A percentile compares a stretch with the other conserved stretches of the same genome.
Conservation (phyloP, 2,888 invertebrate genomes). For the Sinotaia quadrata region DNA sequence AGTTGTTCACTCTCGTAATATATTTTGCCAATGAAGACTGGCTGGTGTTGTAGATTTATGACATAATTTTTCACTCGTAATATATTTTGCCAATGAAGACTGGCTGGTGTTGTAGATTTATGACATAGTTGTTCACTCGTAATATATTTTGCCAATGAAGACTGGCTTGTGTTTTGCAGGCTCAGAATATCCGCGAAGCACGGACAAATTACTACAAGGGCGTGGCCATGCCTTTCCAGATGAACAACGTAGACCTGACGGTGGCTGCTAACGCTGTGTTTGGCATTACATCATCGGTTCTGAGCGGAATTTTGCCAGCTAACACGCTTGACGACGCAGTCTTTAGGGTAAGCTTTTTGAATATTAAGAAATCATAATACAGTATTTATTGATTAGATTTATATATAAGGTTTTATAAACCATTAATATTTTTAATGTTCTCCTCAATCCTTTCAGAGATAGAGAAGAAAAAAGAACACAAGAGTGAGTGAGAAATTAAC, state of each 20-base stretch:
- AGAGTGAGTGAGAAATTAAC: too few relatives aligned
- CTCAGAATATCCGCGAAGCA: slow-evolving; percentile 53
- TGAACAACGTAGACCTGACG: slow-evolving; percentile 63
- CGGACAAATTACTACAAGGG: slow-evolving; percentile 45
- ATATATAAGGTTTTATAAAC: too few relatives aligned
- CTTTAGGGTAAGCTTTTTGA: slow-evolving; percentile 8
- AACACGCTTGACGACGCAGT: slow-evolving; percentile 47
- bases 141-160: background rate
- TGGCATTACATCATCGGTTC: slow-evolving; percentile 56
- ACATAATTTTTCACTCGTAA: too few relatives aligned
- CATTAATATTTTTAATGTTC: too few relatives aligned
- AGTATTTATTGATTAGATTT: too few relatives aligned
- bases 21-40: too few relatives aligned
- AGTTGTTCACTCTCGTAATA: too few relatives aligned
- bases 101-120: background rate
- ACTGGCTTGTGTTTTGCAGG: slow-evolving; percentile 35
- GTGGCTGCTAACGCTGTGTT: slow-evolving; percentile 59
- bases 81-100: background rate
- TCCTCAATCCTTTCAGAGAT: too few relatives aligned
- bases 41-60: too few relatives aligned
- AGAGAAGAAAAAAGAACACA: too few relatives aligned
- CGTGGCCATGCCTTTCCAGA: slow-evolving; percentile 56
- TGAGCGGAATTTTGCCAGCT: slow-evolving; percentile 48
- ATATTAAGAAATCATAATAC: too few relatives aligned
- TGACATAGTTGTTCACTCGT: too few relatives aligned